phyloP scores from a whole-genome alignment of 2,113 vertebrate genomes.

The Prunella fulvescens region DNA sequence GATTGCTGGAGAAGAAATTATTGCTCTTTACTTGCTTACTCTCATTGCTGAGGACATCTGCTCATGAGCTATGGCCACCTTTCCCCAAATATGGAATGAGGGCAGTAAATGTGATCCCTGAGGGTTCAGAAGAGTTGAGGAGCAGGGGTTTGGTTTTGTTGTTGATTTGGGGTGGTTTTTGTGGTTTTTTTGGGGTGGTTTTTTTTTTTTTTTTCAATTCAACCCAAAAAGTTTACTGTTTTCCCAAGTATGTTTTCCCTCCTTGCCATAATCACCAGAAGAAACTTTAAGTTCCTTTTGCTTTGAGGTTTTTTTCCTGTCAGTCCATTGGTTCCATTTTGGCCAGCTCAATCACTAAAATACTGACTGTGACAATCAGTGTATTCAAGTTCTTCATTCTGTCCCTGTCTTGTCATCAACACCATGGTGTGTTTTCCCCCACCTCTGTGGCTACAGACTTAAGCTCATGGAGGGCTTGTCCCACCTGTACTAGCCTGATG shows the following conservation, averaged over 20 bases:
- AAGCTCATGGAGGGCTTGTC: neutral
- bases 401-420: neutral
- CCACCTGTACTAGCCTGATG: neutral
- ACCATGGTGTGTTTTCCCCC: neutral
- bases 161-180: neutral
- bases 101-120: neutral
- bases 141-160: neutral
- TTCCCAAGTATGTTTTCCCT: neutral
- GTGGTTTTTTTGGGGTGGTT: accelerated
- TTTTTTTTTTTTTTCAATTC: neutral
- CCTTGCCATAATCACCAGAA: neutral
- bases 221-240: neutral
- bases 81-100: neutral
- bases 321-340: neutral
- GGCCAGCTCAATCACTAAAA: neutral
- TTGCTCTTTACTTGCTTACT: neutral
- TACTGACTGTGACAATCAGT: neutral
- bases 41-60: neutral
- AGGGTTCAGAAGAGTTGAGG: neutral
- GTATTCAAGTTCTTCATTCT: neutral
- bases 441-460: neutral
- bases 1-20: neutral
- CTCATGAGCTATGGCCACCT: neutral
- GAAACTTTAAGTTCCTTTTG: neutral
- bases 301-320: neutral